Base-by-base conservation (phyloP, 2,888 invertebrate genomes). In the Limnephilus lunatus region DNA sequence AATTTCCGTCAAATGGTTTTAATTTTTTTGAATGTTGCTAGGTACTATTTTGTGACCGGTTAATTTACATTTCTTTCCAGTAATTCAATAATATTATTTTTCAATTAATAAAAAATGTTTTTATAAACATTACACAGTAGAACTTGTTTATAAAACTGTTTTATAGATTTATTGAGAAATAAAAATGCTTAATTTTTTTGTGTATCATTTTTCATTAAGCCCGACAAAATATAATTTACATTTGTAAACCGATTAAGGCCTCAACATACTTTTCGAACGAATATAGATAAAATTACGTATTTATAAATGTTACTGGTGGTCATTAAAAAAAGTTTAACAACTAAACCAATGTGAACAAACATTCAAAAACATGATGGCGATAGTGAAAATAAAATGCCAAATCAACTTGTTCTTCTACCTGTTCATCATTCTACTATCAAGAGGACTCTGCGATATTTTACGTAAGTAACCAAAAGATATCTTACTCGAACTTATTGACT, bases 381-480 rank as follows among this genome's bases (percentile, higher is more conserved):
- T 53, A 90, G 85, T 89, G 68, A 89, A 48, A 91, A 89, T 53
- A 86, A 92, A 86, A 85, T 83, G 80, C 68, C 44, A 30, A 31
- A 86, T 39, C n/a, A 89, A 82, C 44, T 68, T 91, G 39, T 30
- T 90, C 19, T 68, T 81, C 32, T 85, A 30, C 83, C 31, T 91
- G 12, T 90, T 91, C 82, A 80, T 91, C 53, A 32, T 88, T 14
- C 80, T 92, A 12, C 85, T 91, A 25, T 90, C 92, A 30, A 92
- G 91, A 91, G 92, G 91, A 35, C 80, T 53, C 39, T 92, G 92
- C 39, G 92, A 92, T 25, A 44, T 92, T 31, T 90, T 91, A 90
- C 92, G 92, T 92, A 81, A 91, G 92, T 92, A 90, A 68, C 68
- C n/a, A 5, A 12, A 44, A 44, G 44, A 68, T 68, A 9, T 68